Base-by-base conservation (phyloP, 2,797 vertebrate genomes). In the Enteromius unitaeniatus region DNA sequence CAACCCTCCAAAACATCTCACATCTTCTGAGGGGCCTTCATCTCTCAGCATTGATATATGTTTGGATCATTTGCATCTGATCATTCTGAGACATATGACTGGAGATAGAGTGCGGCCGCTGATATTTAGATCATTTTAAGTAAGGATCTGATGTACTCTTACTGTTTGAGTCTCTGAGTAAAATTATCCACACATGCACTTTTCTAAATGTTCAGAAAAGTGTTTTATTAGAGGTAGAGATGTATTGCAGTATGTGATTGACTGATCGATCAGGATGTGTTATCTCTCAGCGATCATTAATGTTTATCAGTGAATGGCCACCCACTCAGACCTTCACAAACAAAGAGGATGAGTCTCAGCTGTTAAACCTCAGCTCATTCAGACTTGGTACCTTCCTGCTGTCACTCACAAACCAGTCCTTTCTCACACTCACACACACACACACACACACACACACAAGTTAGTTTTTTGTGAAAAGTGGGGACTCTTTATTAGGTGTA, bases 301-400 rank as follows among this genome's bases (percentile, higher is more conserved):
- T 31, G 26, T 79, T 67, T 79, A 53, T 68, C 28, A 51, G 21
- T 14, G 65, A 53, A 67, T 11, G 77, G 14, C 77, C 77, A 51
- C 45, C 60, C 60, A 65, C 76, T n/a, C 58, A 78, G 76, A 78
- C 21, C 4, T 73, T 47, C 83, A 74, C 58, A 74, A 86, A 82
- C 82, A 77, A 84, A 68, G 70, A 49, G 65, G 80, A 68, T 28
- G 8, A 31, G 84, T 79, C 72, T 70, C 78, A 67, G 58, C 49
- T 74, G 74, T 62, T 83, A 74, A 62, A 62, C 62, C 2, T 17
- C 28, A 79, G 79, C 5, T 69, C 69, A 19, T n/a, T 81, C 87
- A 85, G 88, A 82, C 58, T 67, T 42, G 78, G 77, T 78, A 83
- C 88, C 84, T 89, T 91, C 86, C 89, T 85, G 88, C 77, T 87